Percentiles rank a stretch among this genome's conserved stretches.
phyloP scores from a whole-genome alignment of 2,888 invertebrate genomes.

The Agonopterix subpropinquella region DNA sequence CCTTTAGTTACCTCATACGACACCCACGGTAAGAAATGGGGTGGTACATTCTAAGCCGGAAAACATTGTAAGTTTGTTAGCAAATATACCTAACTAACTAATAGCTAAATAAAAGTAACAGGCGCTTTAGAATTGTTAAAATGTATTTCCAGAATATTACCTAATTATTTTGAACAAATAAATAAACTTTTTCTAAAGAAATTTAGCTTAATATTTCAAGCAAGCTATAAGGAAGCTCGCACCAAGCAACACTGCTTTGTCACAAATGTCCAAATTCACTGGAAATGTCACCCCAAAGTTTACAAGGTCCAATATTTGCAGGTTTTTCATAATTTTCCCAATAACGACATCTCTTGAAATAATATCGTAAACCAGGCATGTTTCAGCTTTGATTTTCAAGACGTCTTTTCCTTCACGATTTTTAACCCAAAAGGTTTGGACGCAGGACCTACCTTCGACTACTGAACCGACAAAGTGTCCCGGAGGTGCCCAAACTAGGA shows the following conservation, averaged over 20 bases:
- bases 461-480: conserved; percentile 42
- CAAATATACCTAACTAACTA: too few relatives aligned
- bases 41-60: too few relatives aligned
- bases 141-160: neutral
- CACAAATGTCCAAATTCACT: conserved; percentile 23
- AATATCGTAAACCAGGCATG: conserved; percentile 23
- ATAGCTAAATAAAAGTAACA: too few relatives aligned
- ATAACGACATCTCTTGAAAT: conserved; percentile 19
- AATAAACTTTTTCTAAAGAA: neutral
- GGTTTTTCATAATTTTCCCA: conserved; percentile 27
- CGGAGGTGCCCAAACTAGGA: conserved; percentile 41
- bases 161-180: neutral
- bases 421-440: conserved; percentile 27
- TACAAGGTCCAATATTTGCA: conserved; percentile 11
- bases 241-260: conserved; percentile 40
- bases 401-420: conserved; percentile 22
- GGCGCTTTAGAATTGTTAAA: neutral
- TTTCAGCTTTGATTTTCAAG: conserved; percentile 23
- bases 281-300: conserved; percentile 37
- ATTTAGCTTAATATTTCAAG: conserved; percentile 18
- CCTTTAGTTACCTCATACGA: too few relatives aligned
- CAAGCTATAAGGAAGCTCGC: conserved; percentile 41
- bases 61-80: too few relatives aligned
- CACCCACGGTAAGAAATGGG: too few relatives aligned
- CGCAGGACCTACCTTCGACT: conserved; percentile 14